Evolutionary conservation across 2,113 vertebrate species (phyloP), one percentile per base, ranked within the genome.

Genomic region (Brachirus orientalis): DNA sequence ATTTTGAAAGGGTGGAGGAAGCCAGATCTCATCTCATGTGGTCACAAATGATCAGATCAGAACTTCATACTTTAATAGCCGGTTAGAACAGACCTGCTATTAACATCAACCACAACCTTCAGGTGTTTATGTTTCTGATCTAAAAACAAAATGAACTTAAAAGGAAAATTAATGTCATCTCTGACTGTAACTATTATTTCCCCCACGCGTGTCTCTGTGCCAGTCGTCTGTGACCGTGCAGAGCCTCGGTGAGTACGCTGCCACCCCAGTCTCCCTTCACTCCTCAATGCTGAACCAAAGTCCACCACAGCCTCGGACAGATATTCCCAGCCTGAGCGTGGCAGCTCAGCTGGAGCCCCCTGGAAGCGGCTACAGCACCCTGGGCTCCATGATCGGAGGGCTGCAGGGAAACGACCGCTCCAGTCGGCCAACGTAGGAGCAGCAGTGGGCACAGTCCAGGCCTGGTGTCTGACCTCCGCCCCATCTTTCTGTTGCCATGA

Each of bases 391-490:
- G 82, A 62, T 65, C 0, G 75, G 76, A 10, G 63, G 69, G 0
- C 78, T 83, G 19, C 73, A 86, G 28, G 78, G 69, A 53, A 57
- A 65, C 1, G 69, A 64, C 50, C 41, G 69, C 51, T 5, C 28
- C 11, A 7, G 12, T 51, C 35, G 9, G 38, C 48, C 20, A 53
- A 9, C 37, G n/a, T 17, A 37, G 7, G 7, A 16, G 11, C 0
- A 56, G 44, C 20, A 5, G n/a, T n/a, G 46, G 41, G 0, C 13
- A 52, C 53, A 74, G 77, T 62, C 82, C 35, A 13, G 75, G 88
- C 12, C 18, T 84, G 37, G 87, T 94, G 11, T 94, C 93, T 1
- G 93, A 92, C 28, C 28, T 28, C 28, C 3, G 28, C 28, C 28
- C 28, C 28, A 28, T 28, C 28, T 28, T 28, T 28, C 28, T 28